phyloP scores from a whole-genome alignment of 1,140 invertebrate genomes.

The Drosophila micromelanica region DNA sequence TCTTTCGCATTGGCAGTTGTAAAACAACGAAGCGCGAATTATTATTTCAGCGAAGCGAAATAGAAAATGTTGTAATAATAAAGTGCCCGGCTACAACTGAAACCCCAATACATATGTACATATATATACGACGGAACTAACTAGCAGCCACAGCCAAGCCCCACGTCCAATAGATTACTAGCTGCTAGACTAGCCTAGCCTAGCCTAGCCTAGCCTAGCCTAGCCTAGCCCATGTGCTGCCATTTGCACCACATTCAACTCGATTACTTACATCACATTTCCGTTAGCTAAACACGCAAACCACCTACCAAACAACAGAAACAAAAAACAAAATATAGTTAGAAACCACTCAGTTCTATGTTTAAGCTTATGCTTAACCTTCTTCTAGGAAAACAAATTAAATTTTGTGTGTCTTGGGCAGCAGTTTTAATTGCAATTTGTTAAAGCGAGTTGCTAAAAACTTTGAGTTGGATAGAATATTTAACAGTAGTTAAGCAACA shows the following conservation, averaged over 20 bases:
- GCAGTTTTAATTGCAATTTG: constrained; percentile 18
- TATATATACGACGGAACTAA: constrained; percentile 20
- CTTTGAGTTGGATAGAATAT: too few species aligned
- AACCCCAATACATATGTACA: not conserved
- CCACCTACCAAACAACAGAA: constrained; percentile 25
- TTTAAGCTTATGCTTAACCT: constrained; percentile 9
- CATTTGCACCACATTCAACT: constrained; percentile 23
- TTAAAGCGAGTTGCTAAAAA: not conserved
- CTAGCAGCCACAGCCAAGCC: constrained; percentile 42
- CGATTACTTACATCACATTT: constrained; percentile 44
- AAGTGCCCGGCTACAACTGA: constrained; percentile 49
- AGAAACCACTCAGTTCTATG: constrained; percentile 1
- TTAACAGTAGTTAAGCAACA: too few species aligned
- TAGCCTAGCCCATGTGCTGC: constrained; percentile 3
- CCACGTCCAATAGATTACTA: constrained; percentile 33
- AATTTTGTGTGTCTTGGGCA: constrained; percentile 14
- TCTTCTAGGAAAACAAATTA: constrained; percentile 42
- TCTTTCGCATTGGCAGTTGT: constrained; percentile 47
- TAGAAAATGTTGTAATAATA: constrained; percentile 80
- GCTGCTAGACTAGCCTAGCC: constrained; percentile 6
- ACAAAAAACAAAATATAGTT: constrained; percentile 7
- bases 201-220: constrained; percentile 20
- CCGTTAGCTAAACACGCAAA: constrained; percentile 45
- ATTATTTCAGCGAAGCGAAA: constrained; percentile 78
- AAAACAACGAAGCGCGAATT: constrained; percentile 77